Percentiles rank a stretch among this genome's conserved stretches.
These are phyloP conservation scores for Meriones unguiculatus DNA, from an alignment of 2,113 vertebrate species.

Conservation along the genomic window DNA sequence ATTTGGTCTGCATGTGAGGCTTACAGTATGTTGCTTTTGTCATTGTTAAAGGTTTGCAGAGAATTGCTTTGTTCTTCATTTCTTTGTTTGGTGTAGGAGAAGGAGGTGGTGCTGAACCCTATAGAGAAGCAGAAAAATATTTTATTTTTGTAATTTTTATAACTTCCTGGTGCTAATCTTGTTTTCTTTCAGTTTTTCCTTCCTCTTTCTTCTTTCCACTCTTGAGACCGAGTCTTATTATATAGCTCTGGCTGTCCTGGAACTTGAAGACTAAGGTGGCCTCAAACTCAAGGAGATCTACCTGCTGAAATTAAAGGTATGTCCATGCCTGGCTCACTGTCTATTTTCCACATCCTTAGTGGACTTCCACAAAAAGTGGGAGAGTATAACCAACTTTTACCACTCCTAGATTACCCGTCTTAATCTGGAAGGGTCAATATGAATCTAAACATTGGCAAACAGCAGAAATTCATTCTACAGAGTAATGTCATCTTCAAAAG, in stretches of 20 bases:
- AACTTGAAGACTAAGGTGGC: background rate
- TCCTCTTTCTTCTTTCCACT: background rate
- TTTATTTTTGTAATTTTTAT: slow-evolving; percentile 45
- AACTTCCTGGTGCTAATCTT: background rate
- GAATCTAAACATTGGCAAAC: background rate
- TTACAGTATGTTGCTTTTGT: slow-evolving; percentile 99
- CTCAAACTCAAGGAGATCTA: background rate
- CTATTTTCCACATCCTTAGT: background rate
- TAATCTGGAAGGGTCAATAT: background rate
- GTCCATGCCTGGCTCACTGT: background rate
- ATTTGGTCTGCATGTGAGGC: slow-evolving; percentile 99
- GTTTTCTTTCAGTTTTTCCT: background rate
- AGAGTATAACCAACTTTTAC: background rate
- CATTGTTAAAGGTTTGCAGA: slow-evolving; percentile 98
- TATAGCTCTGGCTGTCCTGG: background rate
- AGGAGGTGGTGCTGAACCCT: slow-evolving; percentile 91
- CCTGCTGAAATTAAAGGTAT: background rate
- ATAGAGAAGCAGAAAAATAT: slow-evolving; percentile 65
- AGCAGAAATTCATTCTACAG: background rate
- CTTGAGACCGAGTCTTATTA: background rate
- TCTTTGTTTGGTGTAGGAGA: slow-evolving; percentile 93
- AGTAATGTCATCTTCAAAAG: background rate
- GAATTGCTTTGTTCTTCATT: slow-evolving; percentile 98
- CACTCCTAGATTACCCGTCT: background rate
- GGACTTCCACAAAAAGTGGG: background rate